Conservation (phyloP, 2,888 invertebrate species). For the Leucoma salicis region DNA sequence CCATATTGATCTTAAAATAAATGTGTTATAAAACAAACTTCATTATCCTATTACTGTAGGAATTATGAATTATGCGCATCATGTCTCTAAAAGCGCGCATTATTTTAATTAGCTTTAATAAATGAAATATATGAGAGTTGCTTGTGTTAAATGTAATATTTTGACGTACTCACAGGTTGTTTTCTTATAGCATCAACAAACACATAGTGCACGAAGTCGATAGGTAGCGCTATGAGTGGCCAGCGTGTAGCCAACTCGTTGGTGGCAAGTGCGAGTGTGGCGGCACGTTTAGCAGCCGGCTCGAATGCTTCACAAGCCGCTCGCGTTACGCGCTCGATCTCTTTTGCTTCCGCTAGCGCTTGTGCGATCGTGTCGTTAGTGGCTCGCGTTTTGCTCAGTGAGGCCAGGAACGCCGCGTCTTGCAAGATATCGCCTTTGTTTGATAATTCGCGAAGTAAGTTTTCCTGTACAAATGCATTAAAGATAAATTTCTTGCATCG, state of each 20-base stretch:
- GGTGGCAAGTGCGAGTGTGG: slow-evolving; percentile 65
- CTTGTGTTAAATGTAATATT: no score
- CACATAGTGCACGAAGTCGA: slow-evolving; percentile 68
- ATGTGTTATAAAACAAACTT: no score
- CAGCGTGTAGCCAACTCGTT: slow-evolving; percentile 50
- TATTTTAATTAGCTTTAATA: no score
- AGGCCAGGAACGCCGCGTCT: slow-evolving; percentile 70
- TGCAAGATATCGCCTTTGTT: slow-evolving; percentile 67
- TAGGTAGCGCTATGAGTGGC: slow-evolving; percentile 73
- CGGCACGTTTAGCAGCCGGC: slow-evolving; percentile 48
- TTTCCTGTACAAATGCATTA: slow-evolving; percentile 47
- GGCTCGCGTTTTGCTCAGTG: slow-evolving; percentile 75
- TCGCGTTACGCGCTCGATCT: slow-evolving; percentile 54
- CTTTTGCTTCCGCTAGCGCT: slow-evolving; percentile 70
- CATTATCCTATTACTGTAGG: no score
- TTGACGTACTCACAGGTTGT: slow-evolving; percentile 41
- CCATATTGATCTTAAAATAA: no score
- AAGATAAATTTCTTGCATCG: neutral
- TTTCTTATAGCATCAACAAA: slow-evolving; percentile 66
- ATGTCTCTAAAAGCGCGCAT: no score
- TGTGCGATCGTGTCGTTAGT: slow-evolving; percentile 70
- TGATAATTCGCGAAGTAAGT: slow-evolving; percentile 64
- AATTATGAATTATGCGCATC: no score
- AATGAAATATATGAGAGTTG: no score
- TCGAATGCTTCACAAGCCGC: slow-evolving; percentile 36